These are phyloP conservation scores for Pogona vitticeps DNA, from an alignment of 2,113 vertebrate genomes.

Conservation along the genomic window DNA sequence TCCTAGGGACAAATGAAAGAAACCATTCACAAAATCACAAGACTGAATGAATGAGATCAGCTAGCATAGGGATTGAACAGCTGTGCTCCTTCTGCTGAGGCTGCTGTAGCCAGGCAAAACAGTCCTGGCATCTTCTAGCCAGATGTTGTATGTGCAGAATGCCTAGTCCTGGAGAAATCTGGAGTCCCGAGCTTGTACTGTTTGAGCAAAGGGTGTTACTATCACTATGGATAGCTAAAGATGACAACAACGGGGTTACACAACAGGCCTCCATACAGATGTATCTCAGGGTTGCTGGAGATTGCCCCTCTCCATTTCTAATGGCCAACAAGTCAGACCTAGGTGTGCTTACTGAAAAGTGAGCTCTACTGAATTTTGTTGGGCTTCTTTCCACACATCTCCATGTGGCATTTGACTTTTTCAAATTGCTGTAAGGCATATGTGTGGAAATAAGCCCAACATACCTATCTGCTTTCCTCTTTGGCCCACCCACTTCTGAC, in stretches of 20 bases:
- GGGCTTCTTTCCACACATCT: no score
- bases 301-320: no score
- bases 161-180: neutral
- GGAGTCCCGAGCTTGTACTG: no score
- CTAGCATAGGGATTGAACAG: neutral
- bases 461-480: no score
- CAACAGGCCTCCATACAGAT: neutral
- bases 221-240: neutral
- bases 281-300: no score
- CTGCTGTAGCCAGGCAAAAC: neutral
- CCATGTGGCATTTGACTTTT: no score
- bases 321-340: no score
- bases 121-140: neutral
- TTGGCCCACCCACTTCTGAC: no score
- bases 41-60: neutral
- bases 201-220: neutral
- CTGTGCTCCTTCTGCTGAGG: neutral
- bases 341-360: no score
- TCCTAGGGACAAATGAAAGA: neutral
- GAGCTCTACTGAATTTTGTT: no score
- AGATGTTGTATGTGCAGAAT: neutral
- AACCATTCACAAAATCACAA: conserved; percentile 1
- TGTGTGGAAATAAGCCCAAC: no score
- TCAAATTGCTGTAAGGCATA: no score
- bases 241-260: neutral